Conservation (phyloP, 2,888 invertebrate genomes). For the Ormia ochracea region DNA sequence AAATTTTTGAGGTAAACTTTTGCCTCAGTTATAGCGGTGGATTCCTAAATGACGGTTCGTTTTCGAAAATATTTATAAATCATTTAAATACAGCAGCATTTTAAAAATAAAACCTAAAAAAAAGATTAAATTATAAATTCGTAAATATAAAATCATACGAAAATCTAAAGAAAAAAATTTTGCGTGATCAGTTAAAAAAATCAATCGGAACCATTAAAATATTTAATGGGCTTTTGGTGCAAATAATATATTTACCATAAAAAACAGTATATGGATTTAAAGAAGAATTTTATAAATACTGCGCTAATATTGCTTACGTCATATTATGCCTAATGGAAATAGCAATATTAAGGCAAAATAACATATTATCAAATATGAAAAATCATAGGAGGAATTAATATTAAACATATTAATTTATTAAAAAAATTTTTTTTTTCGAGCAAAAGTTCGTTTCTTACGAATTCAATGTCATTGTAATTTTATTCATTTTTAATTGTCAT, state of each 20-base stretch:
- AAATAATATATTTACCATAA: not conserved
- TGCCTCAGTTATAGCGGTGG: slow-evolving; percentile 65
- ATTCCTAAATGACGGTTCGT: slow-evolving; percentile 65
- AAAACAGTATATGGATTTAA: not conserved
- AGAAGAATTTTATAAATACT: slow-evolving; percentile 34
- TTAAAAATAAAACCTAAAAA: not conserved
- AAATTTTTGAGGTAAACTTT: slow-evolving; percentile 44
- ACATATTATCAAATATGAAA: not conserved
- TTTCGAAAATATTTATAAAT: slow-evolving; percentile 37
- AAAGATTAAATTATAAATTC: not conserved
- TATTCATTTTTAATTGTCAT: slow-evolving; percentile 45
- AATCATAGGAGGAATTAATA: not conserved
- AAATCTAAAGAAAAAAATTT: not conserved
- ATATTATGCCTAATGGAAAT: not conserved
- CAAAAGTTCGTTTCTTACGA: slow-evolving; percentile 20
- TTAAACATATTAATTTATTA: not conserved
- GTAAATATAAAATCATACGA: not conserved
- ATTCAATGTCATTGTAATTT: slow-evolving; percentile 42
- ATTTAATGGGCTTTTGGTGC: slow-evolving; percentile 13
- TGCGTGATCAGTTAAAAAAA: not conserved
- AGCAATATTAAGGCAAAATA: not conserved
- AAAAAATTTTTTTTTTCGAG: not conserved
- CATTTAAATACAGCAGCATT: slow-evolving; percentile 16
- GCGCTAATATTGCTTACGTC: slow-evolving; percentile 39
- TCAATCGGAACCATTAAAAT: not conserved